phyloP scores from a whole-genome alignment of 2,888 invertebrate species.

The Drosophila basisetae region DNA sequence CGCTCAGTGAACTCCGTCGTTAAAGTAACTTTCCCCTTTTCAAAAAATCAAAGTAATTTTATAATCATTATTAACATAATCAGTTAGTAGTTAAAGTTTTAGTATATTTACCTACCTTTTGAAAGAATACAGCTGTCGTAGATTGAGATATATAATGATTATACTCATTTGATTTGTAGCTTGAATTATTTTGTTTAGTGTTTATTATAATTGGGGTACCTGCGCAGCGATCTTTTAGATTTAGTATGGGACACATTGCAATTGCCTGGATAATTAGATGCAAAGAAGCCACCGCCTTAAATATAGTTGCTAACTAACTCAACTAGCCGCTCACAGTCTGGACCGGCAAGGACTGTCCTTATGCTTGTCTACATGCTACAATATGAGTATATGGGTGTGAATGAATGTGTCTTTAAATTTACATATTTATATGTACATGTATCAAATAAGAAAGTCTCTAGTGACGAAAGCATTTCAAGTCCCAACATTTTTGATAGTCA shows the following conservation, averaged over 20 bases:
- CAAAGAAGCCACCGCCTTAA: constrained; percentile 3
- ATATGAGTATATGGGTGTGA: neutral
- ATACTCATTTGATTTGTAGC: neutral
- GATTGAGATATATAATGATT: neutral
- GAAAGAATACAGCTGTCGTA: neutral
- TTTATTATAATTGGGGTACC: too few relatives aligned
- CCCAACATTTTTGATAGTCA: neutral
- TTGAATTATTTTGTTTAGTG: neutral
- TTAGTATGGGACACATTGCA: neutral
- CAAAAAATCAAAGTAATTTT: neutral
- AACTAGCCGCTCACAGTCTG: too few relatives aligned
- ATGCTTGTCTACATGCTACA: neutral
- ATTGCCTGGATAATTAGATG: constrained; percentile 28
- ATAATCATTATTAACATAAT: neutral
- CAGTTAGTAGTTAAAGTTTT: neutral
- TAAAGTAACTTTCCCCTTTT: neutral
- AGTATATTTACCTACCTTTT: neutral
- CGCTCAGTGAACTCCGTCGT: neutral
- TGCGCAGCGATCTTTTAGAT: too few relatives aligned
- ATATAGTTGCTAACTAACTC: neutral
- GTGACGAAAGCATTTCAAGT: neutral
- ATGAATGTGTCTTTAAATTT: neutral
- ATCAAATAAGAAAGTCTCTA: neutral
- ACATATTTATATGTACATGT: neutral
- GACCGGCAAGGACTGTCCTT: neutral